Evolutionary conservation across 2,113 vertebrate species (phyloP).

Genomic region (Chaetodon auriga): DNA sequence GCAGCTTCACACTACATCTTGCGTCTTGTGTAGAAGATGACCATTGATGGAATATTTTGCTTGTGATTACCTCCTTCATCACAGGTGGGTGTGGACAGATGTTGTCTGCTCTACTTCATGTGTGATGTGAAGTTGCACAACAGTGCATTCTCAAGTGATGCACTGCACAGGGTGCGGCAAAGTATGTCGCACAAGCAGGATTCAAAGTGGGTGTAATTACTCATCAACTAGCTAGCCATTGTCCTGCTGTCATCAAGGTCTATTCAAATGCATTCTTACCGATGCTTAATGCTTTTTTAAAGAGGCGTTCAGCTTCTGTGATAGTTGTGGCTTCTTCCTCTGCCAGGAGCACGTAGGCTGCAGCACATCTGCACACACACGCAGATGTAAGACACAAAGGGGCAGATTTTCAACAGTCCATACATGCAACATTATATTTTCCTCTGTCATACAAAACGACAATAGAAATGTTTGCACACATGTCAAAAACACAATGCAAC

Average conservation of each 20-base stretch:
- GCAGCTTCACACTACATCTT: neutral
- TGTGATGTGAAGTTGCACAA: neutral
- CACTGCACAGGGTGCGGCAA: neutral
- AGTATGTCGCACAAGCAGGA: neutral
- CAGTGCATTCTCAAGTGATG: neutral
- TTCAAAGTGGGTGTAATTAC: neutral
- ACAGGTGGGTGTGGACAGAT: neutral
- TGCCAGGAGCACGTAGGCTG: slow-evolving; percentile 95
- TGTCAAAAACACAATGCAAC: neutral
- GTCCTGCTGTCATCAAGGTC: neutral
- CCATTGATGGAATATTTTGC: neutral
- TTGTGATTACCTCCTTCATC: neutral
- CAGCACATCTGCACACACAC: slow-evolving; percentile 90
- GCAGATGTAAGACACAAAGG: neutral
- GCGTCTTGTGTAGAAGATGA: neutral
- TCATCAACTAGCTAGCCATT: neutral
- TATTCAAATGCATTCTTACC: slow-evolving; percentile 81
- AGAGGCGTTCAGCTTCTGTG: slow-evolving; percentile 95
- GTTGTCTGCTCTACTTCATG: neutral
- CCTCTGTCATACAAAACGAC: neutral
- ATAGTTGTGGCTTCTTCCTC: slow-evolving; percentile 99
- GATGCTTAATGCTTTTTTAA: slow-evolving; percentile 95
- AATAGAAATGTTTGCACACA: neutral
- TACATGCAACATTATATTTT: neutral
- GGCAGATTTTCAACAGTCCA: neutral